Conservation (phyloP, 2,113 vertebrate genomes). For the Salvelinus namaycush region DNA sequence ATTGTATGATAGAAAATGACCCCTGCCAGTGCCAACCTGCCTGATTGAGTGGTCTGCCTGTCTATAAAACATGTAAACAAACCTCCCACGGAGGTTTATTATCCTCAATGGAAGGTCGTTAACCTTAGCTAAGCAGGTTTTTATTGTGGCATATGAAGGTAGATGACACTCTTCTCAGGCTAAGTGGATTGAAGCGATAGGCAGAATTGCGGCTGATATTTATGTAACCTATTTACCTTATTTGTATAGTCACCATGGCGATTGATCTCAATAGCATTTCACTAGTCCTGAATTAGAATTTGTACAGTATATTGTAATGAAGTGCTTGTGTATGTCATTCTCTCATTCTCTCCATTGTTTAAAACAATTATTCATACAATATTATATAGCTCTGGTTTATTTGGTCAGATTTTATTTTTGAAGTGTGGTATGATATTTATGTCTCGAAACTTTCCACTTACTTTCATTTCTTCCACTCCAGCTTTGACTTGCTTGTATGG, state of each 20-base stretch:
- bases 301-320: constrained; percentile 5
- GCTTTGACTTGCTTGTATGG: constrained; percentile 55
- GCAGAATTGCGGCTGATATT: no score
- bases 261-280: constrained; percentile 14
- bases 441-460: constrained; percentile 48
- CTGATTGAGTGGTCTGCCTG: background rate
- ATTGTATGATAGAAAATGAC: background rate
- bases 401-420: constrained; percentile 34
- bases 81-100: background rate
- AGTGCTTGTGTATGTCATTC: constrained; percentile 11
- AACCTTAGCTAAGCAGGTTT: background rate
- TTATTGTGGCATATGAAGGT: constrained; percentile 8
- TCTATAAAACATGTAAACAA: constrained; percentile 10
- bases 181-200: background rate
- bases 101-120: background rate
- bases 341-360: constrained; percentile 22
- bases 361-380: constrained; percentile 19
- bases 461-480: constrained; percentile 44
- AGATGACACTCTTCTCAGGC: background rate
- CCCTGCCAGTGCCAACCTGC: background rate
- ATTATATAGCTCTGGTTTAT: constrained; percentile 31
- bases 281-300: constrained; percentile 8
- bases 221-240: constrained; percentile 1
- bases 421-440: constrained; percentile 44
- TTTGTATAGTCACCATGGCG: background rate